phyloP scores from a whole-genome alignment of 2,113 vertebrate genomes.

The Nipponia nippon region DNA sequence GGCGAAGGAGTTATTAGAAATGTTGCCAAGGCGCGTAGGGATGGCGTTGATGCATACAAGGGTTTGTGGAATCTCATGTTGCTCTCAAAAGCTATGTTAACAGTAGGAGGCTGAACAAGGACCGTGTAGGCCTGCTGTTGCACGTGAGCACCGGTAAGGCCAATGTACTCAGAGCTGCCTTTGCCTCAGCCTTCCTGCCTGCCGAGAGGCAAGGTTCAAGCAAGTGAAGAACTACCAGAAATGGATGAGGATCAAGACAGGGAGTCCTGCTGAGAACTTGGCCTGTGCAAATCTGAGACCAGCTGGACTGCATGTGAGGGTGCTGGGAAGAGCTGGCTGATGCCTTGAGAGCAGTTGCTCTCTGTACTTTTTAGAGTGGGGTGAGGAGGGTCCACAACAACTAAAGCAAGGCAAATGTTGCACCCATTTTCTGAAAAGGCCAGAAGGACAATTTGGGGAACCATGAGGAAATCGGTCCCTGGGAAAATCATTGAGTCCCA shows the following conservation, averaged over 20 bases:
- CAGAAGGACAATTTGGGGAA: neutral
- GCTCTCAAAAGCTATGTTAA: neutral
- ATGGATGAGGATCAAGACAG: neutral
- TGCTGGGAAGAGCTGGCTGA: neutral
- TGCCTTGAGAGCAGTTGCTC: neutral
- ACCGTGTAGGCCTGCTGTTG: neutral
- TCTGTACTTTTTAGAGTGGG: neutral
- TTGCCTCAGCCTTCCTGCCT: neutral
- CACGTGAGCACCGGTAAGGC: neutral
- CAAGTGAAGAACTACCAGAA: neutral
- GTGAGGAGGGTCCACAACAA: neutral
- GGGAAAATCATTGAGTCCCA: neutral
- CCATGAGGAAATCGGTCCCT: neutral
- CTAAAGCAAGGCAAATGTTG: neutral
- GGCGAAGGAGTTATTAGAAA: neutral
- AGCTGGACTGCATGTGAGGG: neutral
- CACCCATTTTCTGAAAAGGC: neutral
- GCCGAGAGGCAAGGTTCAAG: neutral
- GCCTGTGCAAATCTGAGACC: neutral
- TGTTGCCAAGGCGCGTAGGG: fast-evolving
- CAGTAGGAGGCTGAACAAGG: neutral
- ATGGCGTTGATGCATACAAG: neutral
- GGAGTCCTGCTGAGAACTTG: neutral
- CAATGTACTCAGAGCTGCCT: neutral
- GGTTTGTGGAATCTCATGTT: neutral